Base-by-base conservation (phyloP, 2,113 vertebrate genomes). In the Setophaga coronata region DNA sequence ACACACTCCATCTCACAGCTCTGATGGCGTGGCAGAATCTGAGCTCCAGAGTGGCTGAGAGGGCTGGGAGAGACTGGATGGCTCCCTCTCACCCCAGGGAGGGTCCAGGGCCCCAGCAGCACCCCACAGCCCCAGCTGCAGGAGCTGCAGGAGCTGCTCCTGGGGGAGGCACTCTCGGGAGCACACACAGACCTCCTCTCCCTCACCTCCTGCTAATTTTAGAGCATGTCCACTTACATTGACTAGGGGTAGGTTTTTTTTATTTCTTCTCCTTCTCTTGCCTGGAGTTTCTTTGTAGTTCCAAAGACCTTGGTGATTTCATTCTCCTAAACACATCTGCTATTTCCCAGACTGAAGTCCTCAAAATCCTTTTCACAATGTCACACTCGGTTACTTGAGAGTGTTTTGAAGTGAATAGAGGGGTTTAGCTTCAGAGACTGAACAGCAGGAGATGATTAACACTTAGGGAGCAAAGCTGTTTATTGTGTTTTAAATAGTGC, bases 401-500 rank as follows among this genome's bases (percentile, higher is more conserved):
- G 83, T 85, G 94, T 97, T 97, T 96, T 95, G 96, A 97, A 97
- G 94, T 79, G 87, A 95, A 80, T 82, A 87, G 73, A 94, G 84
- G 84, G 93, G 90, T 96, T 95, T 96, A 96, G 94, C 95, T 96
- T 96, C 95, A 97, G 94, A 96, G 93, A 34, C 69, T 79, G 87
- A 97, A 91, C 96, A 97, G 95, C 96, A 93, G 96, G 96, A 94
- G 95, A 96, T 96, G 95, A 97, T 96, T 97, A 97, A 97, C 96
- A 96, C 96, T 82, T 89, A 89, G 93, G 73, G 89, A 97, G 96
- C 57, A 96, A 95, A 97, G 96, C 95, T 97, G 94, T 96, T 97
- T 97, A 96, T 97, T 96, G 94, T 97, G 94, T 96, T 96, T 97
- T 95, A 96, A 97, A 97, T 96, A 93, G 96, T 96, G 96, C 91